Base-by-base conservation (phyloP, 2,113 vertebrate species). In the Uropsilus gracilis region DNA sequence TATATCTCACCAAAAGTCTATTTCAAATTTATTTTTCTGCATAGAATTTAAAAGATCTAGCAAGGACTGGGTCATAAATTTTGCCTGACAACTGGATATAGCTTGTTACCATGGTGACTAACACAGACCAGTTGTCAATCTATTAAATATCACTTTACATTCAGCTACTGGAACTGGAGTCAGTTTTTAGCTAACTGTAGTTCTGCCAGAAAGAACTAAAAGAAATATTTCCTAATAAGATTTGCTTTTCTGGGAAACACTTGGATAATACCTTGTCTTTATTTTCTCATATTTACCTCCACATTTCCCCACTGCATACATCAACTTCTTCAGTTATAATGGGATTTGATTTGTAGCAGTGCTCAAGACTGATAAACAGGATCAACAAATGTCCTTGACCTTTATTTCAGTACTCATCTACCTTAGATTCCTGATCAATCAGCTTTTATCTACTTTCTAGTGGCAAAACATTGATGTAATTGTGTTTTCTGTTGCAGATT, bases 31-130 rank as follows among this genome's bases (percentile, higher is more conserved):
- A 48, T 42, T 75, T 64, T 48, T 86, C 64, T 53, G 34, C 46
- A 55, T 68, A 14, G 6, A 26, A 86, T 64, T 75, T 86, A 55
- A 72, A 72, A 72, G 48, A 46, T n/a, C 46, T 28, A 85, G 30
- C 26, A 82, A 61, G 37, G 55, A 77, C 10, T 46, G 32, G 17
- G 34, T 48, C 20, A 66, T 90, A 75, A 50, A 76, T 90, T 94
- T 86, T 93, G 26, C 37, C 73, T 46, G 44, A 14, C 44, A 68
- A 89, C 73, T 85, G 61, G 73, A 61, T 66, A 3, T 11, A 68
- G 77, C 71, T 93, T 53, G 72, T 93, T 95, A 81, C 73, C 46
- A 89, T 44, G 61, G 37, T 72, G 37, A 73, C 64, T 93, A 82
- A 68, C 63, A 83, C 2, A 16, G 4, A 72, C 72, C 22, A 63